Evolutionary conservation across 2,888 invertebrate species (phyloP), one percentile per base, ranked within the genome.

Genomic region (Drosophila robusta): DNA sequence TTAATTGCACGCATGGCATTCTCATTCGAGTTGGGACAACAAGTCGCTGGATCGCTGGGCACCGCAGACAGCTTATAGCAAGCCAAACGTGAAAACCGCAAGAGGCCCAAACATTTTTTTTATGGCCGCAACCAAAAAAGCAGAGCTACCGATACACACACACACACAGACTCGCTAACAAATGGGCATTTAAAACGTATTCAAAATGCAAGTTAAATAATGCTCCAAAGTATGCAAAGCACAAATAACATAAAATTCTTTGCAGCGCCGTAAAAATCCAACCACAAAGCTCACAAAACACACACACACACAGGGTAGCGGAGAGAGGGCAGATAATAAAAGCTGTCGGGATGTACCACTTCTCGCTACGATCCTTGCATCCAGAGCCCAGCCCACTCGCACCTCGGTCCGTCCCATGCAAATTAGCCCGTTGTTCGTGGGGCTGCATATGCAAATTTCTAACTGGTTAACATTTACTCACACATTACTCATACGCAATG

Each of bases 151-250:
- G 36, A 49, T 45, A 50, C 52, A 55, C 49, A 32, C 26, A 51
- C 49, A 49, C 22, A 16, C 29, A 14, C 58, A 61, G 24, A 49
- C 38, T 14, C 12, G 14, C 7, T 51, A 51, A 52, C 58, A 75
- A 80, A 73, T 61, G 78, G 63, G 61, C 78, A 80, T 86, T 86
- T 83, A 83, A 83, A 83, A 62, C 78, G 80, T 68, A 83, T 80
- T 87, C 80, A 66, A 80, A 83, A 80, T 81, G 81, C 87, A 84
- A 84, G 74, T 80, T 83, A 87, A 81, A 80, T 70, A 78, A 84
- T 78, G 78, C 68, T 74, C 70, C 67, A 76, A 87, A 86, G 80
- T 83, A 86, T 83, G 84, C 80, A 73, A 73, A 80, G 76, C 82
- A 80, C 63, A 79, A 82, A 85, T 65, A 80, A 85, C 71, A 85